Evolutionary conservation across 2,888 invertebrate species (phyloP), one percentile per base, ranked within the genome.

Genomic region (Pecten maximus): DNA sequence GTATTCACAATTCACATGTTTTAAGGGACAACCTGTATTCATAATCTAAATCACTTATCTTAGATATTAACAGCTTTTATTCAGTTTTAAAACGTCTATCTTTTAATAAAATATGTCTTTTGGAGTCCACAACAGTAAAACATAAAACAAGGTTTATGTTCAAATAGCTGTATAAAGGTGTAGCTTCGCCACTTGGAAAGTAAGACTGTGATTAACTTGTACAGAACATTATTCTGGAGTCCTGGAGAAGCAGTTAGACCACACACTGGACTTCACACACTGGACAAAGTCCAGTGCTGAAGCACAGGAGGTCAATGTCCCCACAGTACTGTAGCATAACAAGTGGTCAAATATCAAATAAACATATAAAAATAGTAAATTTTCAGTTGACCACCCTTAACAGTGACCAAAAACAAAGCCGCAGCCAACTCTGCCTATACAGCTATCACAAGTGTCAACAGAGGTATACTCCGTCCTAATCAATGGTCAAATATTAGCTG

Each of bases 401-500:
- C 28, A 28, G 35, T 35, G 35, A 28, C 28, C 35, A 74, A 74
- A 74, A 74, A 74, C 74, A 74, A 74, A 74, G 74, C 74, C 10
- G 16, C 8, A 10, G 74, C 12, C 8, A 74, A 35, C 28, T 2
- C 74, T 74, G 44, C 12, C 35, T 74, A 35, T 74, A 74, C 35
- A 74, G 74, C 23, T 74, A 74, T 74, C 74, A 74, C 35, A 6
- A 35, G 35, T 74, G 74, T 74, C 2, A 74, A 74, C 35, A 74
- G 12, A 28, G 54, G 74, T 35, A 74, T 35, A 35, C 74, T 12
- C 28, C 16, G 35, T 10, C 35, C 74, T 74, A 74, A 74, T 74
- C 74, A 74, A 74, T 74, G 74, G 74, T 74, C 74, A 74, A 74
- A 74, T 74, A 74, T 74, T 74, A 28, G 74, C 74, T 74, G 74